Conservation (phyloP, 2,797 vertebrate species). For the Lates japonicus region DNA sequence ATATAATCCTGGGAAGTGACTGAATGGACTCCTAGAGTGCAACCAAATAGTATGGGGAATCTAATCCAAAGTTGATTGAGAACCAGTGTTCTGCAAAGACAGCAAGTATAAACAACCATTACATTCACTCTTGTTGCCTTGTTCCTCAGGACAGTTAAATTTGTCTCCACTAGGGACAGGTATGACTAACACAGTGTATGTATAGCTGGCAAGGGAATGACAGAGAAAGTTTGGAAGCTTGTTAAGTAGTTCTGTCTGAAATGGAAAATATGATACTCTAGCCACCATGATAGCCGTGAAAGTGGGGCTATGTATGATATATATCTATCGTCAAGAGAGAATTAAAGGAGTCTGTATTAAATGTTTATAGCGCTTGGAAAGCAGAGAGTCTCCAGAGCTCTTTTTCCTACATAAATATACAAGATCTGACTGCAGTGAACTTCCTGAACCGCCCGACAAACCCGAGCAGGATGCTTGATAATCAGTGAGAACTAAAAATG, state of each 20-base stretch:
- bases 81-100: slow-evolving; percentile 11
- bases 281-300: slow-evolving; percentile 27
- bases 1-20: slow-evolving; percentile 20
- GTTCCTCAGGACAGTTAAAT: slow-evolving; percentile 7
- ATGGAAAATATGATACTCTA: slow-evolving; percentile 49
- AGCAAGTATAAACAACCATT: slow-evolving; percentile 3
- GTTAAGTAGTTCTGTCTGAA: slow-evolving; percentile 45
- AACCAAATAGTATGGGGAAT: slow-evolving; percentile 5
- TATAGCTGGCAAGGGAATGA: slow-evolving; percentile 20
- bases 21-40: neutral
- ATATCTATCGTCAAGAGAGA: slow-evolving; percentile 45
- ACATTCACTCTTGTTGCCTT: neutral
- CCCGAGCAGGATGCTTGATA: slow-evolving; percentile 46
- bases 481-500: slow-evolving; percentile 52
- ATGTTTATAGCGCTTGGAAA: slow-evolving; percentile 61
- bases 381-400: slow-evolving; percentile 42
- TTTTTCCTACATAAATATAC: slow-evolving; percentile 59
- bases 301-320: slow-evolving; percentile 46
- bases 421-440: slow-evolving; percentile 52
- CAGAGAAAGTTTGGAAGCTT: slow-evolving; percentile 47
- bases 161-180: slow-evolving; percentile 7
- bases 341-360: slow-evolving; percentile 60
- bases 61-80: slow-evolving; percentile 3
- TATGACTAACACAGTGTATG: slow-evolving; percentile 19
- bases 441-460: slow-evolving; percentile 55